Conservation (phyloP, 2,888 invertebrate genomes). For the Papilio protenor region DNA sequence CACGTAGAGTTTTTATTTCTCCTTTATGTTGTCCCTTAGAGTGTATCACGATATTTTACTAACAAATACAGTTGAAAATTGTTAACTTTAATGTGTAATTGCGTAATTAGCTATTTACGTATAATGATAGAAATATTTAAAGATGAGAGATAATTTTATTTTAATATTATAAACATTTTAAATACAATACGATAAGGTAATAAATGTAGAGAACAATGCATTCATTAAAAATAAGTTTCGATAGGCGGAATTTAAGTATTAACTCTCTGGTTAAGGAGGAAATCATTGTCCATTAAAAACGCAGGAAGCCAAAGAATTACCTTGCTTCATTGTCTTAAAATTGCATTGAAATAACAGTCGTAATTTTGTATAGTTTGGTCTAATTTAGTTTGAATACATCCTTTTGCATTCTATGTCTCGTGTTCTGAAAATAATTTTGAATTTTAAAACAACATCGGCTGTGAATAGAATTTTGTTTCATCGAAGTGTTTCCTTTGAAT, state of each 20-base stretch:
- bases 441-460: background rate
- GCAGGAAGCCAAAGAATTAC: conserved; percentile 50
- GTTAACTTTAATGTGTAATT: conserved; percentile 13
- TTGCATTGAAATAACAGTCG: conserved; percentile 9
- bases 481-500: background rate
- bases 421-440: background rate
- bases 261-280: conserved; percentile 52
- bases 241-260: conserved; percentile 52
- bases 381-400: conserved; percentile 24
- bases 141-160: conserved; percentile 12
- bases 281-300: conserved; percentile 51
- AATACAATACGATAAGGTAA: conserved; percentile 46
- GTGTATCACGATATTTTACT: background rate
- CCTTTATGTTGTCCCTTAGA: background rate
- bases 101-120: background rate
- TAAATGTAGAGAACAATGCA: conserved; percentile 51
- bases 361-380: conserved; percentile 16
- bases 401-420: background rate
- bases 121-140: background rate
- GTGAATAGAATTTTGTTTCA: background rate
- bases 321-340: conserved; percentile 48
- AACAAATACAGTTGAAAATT: background rate
- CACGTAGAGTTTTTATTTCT: background rate
- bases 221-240: conserved; percentile 51
- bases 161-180: conserved; percentile 39